Conservation (phyloP, 2,113 vertebrate genomes). For the Colossoma macropomum region DNA sequence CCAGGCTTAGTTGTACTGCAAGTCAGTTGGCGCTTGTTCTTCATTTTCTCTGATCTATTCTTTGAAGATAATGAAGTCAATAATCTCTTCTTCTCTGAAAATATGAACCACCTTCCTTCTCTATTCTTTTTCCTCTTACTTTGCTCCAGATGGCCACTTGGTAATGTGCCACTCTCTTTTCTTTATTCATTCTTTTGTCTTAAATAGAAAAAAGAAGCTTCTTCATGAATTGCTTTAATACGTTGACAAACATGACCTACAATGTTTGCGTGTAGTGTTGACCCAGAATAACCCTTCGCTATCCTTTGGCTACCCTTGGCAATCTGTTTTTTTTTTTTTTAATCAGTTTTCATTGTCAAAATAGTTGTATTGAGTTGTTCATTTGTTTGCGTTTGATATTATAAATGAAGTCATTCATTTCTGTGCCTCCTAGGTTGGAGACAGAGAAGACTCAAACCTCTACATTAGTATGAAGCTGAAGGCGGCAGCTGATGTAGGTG, state of each 20-base stretch:
- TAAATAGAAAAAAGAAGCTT: background rate
- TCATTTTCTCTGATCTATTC: background rate
- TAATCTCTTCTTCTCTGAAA: constrained; percentile 16
- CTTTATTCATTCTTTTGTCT: constrained; percentile 12
- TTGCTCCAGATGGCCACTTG: constrained; percentile 41
- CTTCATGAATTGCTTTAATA: background rate
- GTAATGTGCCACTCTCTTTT: constrained; percentile 35
- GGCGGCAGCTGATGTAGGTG: constrained; percentile 89
- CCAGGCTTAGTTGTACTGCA: constrained; percentile 91
- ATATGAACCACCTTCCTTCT: constrained; percentile 24
- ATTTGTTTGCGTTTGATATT: background rate
- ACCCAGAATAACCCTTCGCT: background rate
- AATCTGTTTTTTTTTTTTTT: too few species aligned
- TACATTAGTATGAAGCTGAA: constrained; percentile 96
- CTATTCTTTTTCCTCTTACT: constrained; percentile 21
- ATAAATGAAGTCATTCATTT: background rate
- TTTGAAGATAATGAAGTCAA: constrained; percentile 6
- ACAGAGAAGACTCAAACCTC: constrained; percentile 94
- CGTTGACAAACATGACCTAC: background rate
- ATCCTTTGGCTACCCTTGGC: too few species aligned
- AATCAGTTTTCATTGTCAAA: background rate
- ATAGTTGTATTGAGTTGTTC: too few species aligned
- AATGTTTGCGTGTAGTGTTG: background rate
- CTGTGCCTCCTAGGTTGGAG: constrained; percentile 84
- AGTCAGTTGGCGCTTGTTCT: constrained; percentile 70